phyloP scores from a whole-genome alignment of 2,797 vertebrate genomes.

The Serranus cabrilla region DNA sequence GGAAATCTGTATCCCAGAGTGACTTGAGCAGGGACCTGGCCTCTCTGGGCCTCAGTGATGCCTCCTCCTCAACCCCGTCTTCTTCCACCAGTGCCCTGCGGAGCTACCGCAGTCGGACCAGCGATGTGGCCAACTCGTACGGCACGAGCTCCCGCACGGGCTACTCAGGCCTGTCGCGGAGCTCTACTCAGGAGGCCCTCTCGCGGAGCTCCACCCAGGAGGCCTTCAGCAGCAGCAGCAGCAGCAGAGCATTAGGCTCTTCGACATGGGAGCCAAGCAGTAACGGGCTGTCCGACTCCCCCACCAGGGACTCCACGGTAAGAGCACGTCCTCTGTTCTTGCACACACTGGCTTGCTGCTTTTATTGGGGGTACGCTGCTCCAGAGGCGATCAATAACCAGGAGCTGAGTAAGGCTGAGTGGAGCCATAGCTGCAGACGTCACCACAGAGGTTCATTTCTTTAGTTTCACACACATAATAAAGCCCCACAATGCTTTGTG shows the following conservation, averaged over 20 bases:
- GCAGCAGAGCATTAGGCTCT: slow-evolving; percentile 77
- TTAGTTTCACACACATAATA: slow-evolving; percentile 10
- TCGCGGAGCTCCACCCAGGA: slow-evolving; percentile 85
- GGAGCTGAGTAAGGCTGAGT: slow-evolving; percentile 22
- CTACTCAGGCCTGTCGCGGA: slow-evolving; percentile 77
- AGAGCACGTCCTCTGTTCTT: slow-evolving; percentile 49
- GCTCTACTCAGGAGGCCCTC: slow-evolving; percentile 85
- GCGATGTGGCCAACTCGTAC: slow-evolving; percentile 84
- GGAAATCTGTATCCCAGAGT: slow-evolving; percentile 93
- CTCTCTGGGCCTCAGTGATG: slow-evolving; percentile 85
- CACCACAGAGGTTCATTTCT: slow-evolving; percentile 20
- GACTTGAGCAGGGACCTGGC: slow-evolving; percentile 93
- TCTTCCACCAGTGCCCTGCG: slow-evolving; percentile 86
- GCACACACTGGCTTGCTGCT: slow-evolving; percentile 22
- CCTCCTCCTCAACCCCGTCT: slow-evolving; percentile 79
- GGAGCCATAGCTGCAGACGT: slow-evolving; percentile 13
- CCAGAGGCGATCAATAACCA: slow-evolving; percentile 21
- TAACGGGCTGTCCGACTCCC: slow-evolving; percentile 67
- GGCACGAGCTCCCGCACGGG: slow-evolving; percentile 69
- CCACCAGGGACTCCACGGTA: slow-evolving; percentile 86
- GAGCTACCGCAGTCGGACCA: slow-evolving; percentile 87
- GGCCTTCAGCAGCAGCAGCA: slow-evolving; percentile 78
- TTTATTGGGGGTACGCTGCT: slow-evolving; percentile 17
- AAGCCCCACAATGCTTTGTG: slow-evolving; percentile 23
- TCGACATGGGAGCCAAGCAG: slow-evolving; percentile 83